A percentile compares a stretch with the other conserved stretches of the same genome.
Conservation (phyloP, 2,797 vertebrate genomes). For the Holocentrus rufus region DNA sequence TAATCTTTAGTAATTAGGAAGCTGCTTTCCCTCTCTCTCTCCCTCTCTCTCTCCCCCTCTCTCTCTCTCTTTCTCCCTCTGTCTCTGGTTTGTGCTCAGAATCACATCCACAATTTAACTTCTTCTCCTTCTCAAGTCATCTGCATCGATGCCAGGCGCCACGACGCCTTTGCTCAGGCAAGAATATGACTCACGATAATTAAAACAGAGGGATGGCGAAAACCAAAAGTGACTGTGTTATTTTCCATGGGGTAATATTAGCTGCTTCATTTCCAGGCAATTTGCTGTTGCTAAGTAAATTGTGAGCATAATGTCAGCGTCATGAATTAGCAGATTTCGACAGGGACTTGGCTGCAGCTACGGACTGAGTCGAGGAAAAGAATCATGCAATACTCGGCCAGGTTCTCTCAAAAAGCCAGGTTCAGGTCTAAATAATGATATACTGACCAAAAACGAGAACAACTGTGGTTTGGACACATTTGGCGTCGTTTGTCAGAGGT, state of each 20-base stretch:
- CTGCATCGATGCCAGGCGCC: not conserved
- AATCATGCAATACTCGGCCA: slow-evolving; percentile 61
- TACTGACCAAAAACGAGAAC: slow-evolving; percentile 33
- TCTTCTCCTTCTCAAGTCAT: not conserved
- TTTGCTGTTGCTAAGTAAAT: slow-evolving; percentile 60
- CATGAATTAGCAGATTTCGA: slow-evolving; percentile 73
- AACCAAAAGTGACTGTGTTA: slow-evolving; percentile 27
- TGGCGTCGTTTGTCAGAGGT: slow-evolving; percentile 56
- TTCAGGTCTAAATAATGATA: slow-evolving; percentile 57
- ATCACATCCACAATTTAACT: not conserved
- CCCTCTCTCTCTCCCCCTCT: slow-evolving; percentile 3
- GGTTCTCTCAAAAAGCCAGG: slow-evolving; percentile 28
- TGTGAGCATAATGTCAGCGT: slow-evolving; percentile 53
- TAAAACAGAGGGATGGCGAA: slow-evolving; percentile 37
- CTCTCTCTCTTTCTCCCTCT: not conserved
- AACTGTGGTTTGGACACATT: slow-evolving; percentile 54
- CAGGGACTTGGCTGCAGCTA: slow-evolving; percentile 57
- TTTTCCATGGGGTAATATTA: slow-evolving; percentile 50
- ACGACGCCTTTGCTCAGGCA: slow-evolving; percentile 42
- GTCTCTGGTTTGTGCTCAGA: not conserved
- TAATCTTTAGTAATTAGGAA: slow-evolving; percentile 41
- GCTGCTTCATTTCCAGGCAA: slow-evolving; percentile 36
- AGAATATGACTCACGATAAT: slow-evolving; percentile 55
- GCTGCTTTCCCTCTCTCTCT: not conserved
- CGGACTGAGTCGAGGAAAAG: slow-evolving; percentile 44